phyloP scores from a whole-genome alignment of 2,888 invertebrate genomes.

The Mythimna albipuncta region DNA sequence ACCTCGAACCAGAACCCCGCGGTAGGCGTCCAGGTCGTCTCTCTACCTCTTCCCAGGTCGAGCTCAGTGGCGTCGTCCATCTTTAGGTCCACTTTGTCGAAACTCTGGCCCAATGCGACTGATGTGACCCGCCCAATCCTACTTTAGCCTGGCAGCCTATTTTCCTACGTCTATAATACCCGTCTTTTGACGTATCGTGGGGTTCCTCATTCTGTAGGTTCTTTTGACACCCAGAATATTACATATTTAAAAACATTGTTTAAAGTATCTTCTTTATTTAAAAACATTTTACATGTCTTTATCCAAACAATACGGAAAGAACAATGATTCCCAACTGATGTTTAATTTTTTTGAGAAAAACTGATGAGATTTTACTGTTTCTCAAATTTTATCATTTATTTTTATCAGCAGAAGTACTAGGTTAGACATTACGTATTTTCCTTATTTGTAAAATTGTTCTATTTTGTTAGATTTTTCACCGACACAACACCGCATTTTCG shows the following conservation, averaged over 20 bases:
- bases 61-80: too few species aligned
- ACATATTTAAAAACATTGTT: background rate
- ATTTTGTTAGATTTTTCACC: conserved; percentile 18
- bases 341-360: background rate
- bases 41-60: too few species aligned
- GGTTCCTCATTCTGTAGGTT: too few species aligned
- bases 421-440: background rate
- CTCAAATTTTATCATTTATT: background rate
- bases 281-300: conserved; percentile 18
- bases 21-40: too few species aligned
- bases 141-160: too few species aligned
- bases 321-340: background rate
- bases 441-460: conserved; percentile 4
- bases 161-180: too few species aligned
- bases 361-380: background rate
- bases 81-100: too few species aligned
- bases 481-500: conserved; percentile 21
- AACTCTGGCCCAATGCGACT: too few species aligned
- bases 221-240: too few species aligned
- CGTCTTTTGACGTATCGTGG: too few species aligned
- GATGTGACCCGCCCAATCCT: too few species aligned
- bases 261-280: conserved; percentile 26
- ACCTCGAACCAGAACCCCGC: too few species aligned
- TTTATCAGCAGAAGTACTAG: background rate
- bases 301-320: conserved; percentile 9